Conservation (phyloP, 2,113 vertebrate genomes). For the Tor tambroides region DNA sequence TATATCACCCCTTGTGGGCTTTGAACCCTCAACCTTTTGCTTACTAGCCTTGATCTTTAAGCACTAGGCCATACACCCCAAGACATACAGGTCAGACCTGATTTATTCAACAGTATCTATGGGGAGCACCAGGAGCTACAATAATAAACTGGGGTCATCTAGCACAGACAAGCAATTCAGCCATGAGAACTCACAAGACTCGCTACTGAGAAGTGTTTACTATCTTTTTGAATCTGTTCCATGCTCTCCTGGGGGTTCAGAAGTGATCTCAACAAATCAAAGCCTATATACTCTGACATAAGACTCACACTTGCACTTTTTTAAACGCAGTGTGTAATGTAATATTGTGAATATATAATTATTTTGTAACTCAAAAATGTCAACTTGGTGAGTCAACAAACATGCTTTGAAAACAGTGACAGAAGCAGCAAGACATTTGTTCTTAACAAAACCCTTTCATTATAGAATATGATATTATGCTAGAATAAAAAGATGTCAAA, state of each 20-base stretch:
- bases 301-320: neutral
- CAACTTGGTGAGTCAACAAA: conserved; percentile 21
- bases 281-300: neutral
- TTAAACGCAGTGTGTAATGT: neutral
- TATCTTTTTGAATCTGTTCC: neutral
- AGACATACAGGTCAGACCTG: conserved; percentile 1
- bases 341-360: conserved; percentile 12
- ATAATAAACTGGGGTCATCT: conserved; percentile 17
- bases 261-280: neutral
- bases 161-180: neutral
- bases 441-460: conserved; percentile 1
- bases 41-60: neutral
- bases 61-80: neutral
- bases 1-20: neutral
- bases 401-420: neutral
- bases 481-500: conserved; percentile 13
- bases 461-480: conserved; percentile 7
- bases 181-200: neutral
- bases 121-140: neutral
- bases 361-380: neutral
- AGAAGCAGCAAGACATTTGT: neutral
- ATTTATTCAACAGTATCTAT: conserved; percentile 20
- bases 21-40: conserved; percentile 5
- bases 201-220: neutral
- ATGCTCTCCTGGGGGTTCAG: neutral